Conservation (phyloP, 2,888 invertebrate genomes). For the Nomada hirtipes region DNA sequence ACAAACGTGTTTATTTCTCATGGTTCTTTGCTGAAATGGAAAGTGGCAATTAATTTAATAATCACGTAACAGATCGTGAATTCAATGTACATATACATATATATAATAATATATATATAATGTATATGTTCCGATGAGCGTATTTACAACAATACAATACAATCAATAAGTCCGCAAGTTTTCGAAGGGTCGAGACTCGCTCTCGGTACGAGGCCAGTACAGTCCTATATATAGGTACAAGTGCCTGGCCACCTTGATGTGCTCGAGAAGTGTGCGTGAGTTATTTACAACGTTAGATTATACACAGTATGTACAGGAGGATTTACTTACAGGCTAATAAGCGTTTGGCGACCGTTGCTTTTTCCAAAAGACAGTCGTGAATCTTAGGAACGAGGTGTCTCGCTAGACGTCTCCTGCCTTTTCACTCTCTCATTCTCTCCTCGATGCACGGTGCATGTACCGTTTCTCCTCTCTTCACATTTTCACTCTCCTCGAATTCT, state of each 20-base stretch:
- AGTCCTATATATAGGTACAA: conserved; percentile 35
- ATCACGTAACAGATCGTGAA: conserved; percentile 71
- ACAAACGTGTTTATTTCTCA: conserved; percentile 76
- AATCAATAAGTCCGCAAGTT: conserved; percentile 66
- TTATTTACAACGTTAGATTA: conserved; percentile 81
- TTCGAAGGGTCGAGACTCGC: conserved; percentile 19
- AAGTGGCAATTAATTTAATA: conserved; percentile 76
- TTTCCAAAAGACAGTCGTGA: conserved; percentile 73
- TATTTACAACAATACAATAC: conserved; percentile 74
- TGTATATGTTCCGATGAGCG: conserved; percentile 73
- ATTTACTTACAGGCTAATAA: conserved; percentile 81
- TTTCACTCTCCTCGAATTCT: conserved; percentile 18
- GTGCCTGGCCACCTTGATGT: conserved; percentile 51
- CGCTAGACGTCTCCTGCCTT: conserved; percentile 49
- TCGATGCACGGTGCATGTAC: background rate
- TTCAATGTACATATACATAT: conserved; percentile 61
- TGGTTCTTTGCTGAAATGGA: conserved; percentile 74
- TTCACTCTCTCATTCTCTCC: conserved; percentile 20
- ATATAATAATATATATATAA: conserved; percentile 60
- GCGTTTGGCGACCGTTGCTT: conserved; percentile 81
- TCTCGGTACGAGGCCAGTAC: conserved; percentile 31
- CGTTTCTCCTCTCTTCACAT: conserved; percentile 7
- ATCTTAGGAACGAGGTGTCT: conserved; percentile 80
- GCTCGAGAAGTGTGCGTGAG: conserved; percentile 69
- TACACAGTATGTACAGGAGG: conserved; percentile 82